Conservation (phyloP, 2,797 vertebrate genomes). For the Chaenodraco wilsoni region DNA sequence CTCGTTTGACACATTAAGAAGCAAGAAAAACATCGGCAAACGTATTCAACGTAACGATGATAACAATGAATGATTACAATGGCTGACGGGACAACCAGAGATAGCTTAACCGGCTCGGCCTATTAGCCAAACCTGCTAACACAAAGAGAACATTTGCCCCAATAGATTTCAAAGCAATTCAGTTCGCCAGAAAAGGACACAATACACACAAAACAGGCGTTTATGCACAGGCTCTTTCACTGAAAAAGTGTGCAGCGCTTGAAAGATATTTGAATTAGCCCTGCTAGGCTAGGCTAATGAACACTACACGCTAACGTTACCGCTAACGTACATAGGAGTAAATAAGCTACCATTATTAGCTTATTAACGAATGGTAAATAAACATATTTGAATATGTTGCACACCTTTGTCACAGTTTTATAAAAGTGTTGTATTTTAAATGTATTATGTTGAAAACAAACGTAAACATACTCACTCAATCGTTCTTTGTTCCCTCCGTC, state of each 20-base stretch:
- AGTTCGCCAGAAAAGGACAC: rapidly evolving
- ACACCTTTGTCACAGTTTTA: rapidly evolving
- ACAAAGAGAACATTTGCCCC: background rate
- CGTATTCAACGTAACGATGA: background rate
- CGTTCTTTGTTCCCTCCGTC: constrained; percentile 64
- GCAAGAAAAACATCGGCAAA: background rate
- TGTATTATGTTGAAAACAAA: background rate
- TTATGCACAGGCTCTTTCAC: rapidly evolving
- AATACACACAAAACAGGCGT: rapidly evolving
- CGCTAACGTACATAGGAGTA: background rate
- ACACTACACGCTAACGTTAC: constrained; percentile 4
- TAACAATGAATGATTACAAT: constrained; percentile 2
- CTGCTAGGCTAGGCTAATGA: background rate
- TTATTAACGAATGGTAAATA: rapidly evolving
- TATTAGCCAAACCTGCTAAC: constrained; percentile 22
- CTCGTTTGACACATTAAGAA: background rate
- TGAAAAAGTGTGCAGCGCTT: rapidly evolving
- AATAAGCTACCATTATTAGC: rapidly evolving
- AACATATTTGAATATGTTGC: rapidly evolving
- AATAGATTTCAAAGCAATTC: rapidly evolving
- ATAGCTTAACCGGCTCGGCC: constrained; percentile 13
- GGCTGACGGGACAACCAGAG: constrained; percentile 8
- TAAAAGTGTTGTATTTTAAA: background rate
- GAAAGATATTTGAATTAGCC: background rate
- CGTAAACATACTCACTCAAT: constrained; percentile 19